These are phyloP conservation scores for Antigone vipio DNA, from an alignment of 2,113 vertebrate species.

Conservation along the genomic window DNA sequence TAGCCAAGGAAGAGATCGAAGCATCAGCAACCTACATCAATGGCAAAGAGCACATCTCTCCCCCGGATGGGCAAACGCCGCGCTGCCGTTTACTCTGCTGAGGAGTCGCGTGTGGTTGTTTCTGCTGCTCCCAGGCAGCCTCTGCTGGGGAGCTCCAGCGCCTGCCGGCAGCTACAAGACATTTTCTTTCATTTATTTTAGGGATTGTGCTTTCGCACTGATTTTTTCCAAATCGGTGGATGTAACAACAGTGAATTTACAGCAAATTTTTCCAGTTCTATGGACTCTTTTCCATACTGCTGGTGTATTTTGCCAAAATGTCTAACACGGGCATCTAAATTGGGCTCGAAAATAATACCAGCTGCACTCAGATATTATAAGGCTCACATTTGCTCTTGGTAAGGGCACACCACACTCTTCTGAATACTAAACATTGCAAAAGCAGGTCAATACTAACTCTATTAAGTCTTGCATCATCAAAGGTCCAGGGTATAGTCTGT, in stretches of 20 bases:
- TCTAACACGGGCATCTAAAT: background rate
- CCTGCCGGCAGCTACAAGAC: background rate
- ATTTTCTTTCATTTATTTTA: slow-evolving; percentile 41
- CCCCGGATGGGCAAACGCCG: background rate
- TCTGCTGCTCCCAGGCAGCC: slow-evolving; percentile 16
- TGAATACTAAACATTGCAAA: background rate
- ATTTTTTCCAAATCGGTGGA: slow-evolving; percentile 6
- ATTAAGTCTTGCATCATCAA: background rate
- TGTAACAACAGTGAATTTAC: slow-evolving; percentile 26
- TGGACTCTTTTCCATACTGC: slow-evolving; percentile 36
- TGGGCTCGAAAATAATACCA: background rate
- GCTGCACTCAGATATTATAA: background rate
- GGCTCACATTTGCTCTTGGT: background rate
- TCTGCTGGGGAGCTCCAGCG: slow-evolving; percentile 12
- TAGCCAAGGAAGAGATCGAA: slow-evolving; percentile 3
- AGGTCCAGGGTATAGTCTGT: background rate
- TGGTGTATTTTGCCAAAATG: background rate
- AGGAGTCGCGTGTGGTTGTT: background rate
- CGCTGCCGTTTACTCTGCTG: background rate
- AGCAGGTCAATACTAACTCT: background rate
- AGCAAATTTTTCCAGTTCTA: slow-evolving; percentile 35
- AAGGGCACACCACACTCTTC: background rate
- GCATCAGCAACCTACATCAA: background rate
- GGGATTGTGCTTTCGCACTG: background rate
- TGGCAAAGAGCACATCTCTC: background rate